These are phyloP conservation scores for Gallinago solitaria DNA, from an alignment of 2,797 vertebrate species.

Conservation along the genomic window DNA sequence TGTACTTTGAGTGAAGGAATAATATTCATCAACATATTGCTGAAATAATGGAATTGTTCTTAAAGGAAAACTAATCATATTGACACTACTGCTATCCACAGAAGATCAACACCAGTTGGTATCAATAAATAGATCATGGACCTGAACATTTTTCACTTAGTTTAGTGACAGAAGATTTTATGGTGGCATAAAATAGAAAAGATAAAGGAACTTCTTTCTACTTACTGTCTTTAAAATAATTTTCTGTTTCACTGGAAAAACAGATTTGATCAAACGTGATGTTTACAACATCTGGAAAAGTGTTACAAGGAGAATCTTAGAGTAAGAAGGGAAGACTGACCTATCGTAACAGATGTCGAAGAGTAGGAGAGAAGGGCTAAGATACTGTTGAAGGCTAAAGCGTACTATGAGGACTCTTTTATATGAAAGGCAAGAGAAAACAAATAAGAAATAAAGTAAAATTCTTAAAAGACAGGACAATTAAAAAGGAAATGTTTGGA, in stretches of 20 bases:
- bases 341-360: background rate
- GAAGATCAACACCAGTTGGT: background rate
- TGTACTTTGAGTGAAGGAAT: background rate
- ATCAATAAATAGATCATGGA: background rate
- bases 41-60: background rate
- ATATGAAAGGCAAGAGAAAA: background rate
- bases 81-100: background rate
- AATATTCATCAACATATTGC: background rate
- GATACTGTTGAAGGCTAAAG: background rate
- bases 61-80: background rate
- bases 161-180: background rate
- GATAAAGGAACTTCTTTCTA: background rate
- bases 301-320: background rate
- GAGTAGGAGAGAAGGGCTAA: background rate
- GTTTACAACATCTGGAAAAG: background rate
- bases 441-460: background rate
- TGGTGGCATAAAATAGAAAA: background rate
- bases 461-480: background rate
- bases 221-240: background rate
- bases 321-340: background rate
- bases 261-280: background rate
- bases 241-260: background rate
- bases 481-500: background rate
- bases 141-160: background rate
- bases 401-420: background rate